A percentile compares a stretch with the other conserved stretches of the same genome.
phyloP scores from a whole-genome alignment of 2,113 vertebrate genomes.

The Eudyptes chrysolophus region DNA sequence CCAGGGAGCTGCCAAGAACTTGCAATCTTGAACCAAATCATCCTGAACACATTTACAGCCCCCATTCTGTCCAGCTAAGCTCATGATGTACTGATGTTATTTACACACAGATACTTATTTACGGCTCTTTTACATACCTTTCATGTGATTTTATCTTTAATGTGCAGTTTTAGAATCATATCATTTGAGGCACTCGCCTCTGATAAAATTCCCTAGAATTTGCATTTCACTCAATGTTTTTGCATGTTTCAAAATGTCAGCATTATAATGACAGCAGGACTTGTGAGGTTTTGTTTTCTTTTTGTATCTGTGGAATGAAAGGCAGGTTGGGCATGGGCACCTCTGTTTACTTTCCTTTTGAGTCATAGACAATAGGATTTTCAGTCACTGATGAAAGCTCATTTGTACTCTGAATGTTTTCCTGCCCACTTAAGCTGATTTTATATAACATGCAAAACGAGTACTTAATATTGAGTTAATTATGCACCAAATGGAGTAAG shows the following conservation, averaged over 20 bases:
- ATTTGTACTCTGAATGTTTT: constrained; percentile 2
- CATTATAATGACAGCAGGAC: background rate
- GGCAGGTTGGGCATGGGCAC: background rate
- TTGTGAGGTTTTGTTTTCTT: background rate
- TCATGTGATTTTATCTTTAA: background rate
- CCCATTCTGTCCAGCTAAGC: background rate
- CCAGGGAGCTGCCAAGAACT: background rate
- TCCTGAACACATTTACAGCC: background rate
- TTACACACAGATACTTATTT: constrained; percentile 25
- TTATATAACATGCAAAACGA: background rate
- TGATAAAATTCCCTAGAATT: constrained; percentile 47
- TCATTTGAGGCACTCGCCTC: background rate
- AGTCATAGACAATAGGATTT: background rate
- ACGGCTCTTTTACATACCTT: background rate
- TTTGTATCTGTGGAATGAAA: background rate
- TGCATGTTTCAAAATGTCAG: constrained; percentile 51
- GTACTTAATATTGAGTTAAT: constrained; percentile 9
- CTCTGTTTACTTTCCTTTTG: constrained; percentile 17
- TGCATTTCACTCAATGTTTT: constrained; percentile 48
- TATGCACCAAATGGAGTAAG: background rate
- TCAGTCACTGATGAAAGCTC: background rate
- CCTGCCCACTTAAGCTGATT: background rate
- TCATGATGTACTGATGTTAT: background rate
- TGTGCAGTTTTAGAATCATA: background rate
- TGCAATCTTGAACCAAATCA: constrained; percentile 12